Base-by-base conservation (phyloP, 2,113 vertebrate genomes). In the Sula dactylatra region DNA sequence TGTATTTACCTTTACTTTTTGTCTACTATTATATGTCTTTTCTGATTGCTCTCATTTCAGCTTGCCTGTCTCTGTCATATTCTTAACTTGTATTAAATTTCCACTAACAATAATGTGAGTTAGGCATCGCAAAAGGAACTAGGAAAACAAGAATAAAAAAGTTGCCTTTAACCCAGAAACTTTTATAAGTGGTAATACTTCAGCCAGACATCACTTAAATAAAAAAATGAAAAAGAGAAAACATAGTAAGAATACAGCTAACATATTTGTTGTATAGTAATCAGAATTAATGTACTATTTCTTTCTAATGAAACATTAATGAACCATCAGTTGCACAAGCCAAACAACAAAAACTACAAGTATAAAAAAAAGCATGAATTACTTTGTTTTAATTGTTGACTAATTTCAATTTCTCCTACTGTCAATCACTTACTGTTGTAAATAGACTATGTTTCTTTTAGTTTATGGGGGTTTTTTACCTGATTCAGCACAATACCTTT, bases 311-410 rank as follows among this genome's bases (percentile, higher is more conserved):
- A 95, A 93, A 31, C 4, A 36, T 36, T 88, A 71, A 86, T 82
- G 7, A 91, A 4, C 25, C 22, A 72, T 29, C n/a, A 85, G 26
- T 56, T 81, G 34, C 52, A 50, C 20, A 61, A 73, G 5, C 4
- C 29, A 78, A 96, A 66, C 26, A 84, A 45, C 5, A 44, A 80
- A 79, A 55, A 12, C 4, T 40, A 12, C 15, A 93, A 47, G 2
- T n/a, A 58, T 11, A 55, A 42, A 11, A 49, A 54, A 66, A 45
- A 1, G 6, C 2, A 4, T 0, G 0, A 55, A 81, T 65, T n/a
- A 45, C 10, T n/a, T n/a, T n/a, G n/a, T n/a, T 91, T 55, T 64
- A 92, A 86, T 49, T 89, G 24, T n/a, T 59, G 44, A 74, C 61
- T 64, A 55, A 69, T 82, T 95, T 74, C 11, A 42, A 3, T 78